Base-by-base conservation (phyloP, 2,797 vertebrate species). In the Xiphorhynchus erythropygius region DNA sequence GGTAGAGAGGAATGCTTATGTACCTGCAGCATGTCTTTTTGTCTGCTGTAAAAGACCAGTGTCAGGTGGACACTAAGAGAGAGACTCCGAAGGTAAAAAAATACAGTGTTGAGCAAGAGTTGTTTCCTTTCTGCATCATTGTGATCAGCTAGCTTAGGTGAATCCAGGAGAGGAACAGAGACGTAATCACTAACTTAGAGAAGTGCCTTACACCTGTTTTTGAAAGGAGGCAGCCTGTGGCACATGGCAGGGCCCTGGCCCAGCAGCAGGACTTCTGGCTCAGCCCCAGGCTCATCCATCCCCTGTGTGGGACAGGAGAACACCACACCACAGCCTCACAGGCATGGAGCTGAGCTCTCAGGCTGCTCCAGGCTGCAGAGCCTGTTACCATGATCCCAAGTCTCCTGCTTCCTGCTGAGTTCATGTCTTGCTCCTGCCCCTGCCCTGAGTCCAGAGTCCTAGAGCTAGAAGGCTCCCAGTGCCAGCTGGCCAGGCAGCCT, bases 261-360 rank as follows among this genome's bases (percentile, higher is more conserved):
- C 28, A 22, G 55, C 75, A 42, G 35, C 2, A 1, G n/a, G 50
- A 15, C 39, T 57, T 17, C 10, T 8, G 41, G n/a, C 28, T 55
- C 21, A 21, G 56, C 25, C 9, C 44, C 33, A 11, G 30, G 41
- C 49, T 78, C 68, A 5, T 3, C 23, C 9, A 13, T 30, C 42
- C 49, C 16, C 11, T 5, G 35, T 9, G 19, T 2, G 39, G 59
- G 0, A 0, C 19, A 10, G 16, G 5, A 56, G 16, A 19, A 11
- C n/a, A 47, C 3, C 15, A 11, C n/a, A 47, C 3, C 15, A 13
- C 30, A 18, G 62, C 22, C n/a, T 1, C 1, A 10, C 13, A 2
- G 16, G 11, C 14, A 0, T 0, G 4, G 32, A 30, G 3, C 0
- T 0, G 18, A 53, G 60, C 33, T 74, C 33, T 2, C 2, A 21